Evolutionary conservation across 2,888 invertebrate genomes (phyloP), one percentile per base, ranked within the genome.

Genomic region (Drosophila tripunctata): DNA sequence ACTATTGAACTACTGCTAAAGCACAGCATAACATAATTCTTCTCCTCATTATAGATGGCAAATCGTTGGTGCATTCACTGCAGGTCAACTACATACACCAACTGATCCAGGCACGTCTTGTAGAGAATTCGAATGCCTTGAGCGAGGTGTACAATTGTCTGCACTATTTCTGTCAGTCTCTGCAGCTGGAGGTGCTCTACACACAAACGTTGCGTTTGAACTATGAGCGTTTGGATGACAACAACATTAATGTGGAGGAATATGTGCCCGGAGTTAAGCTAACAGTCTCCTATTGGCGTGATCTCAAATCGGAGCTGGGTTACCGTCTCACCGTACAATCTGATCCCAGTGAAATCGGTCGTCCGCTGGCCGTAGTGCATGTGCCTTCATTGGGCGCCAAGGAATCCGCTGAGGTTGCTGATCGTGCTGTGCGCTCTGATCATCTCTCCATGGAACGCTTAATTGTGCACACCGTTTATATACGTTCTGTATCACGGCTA

Each of bases 31-130:
- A 10, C 5, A 31, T 40, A 5, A 15, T 12, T n/a, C 2, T 6
- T 17, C 0, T 1, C 7, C 1, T 8, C 8, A 10, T 54, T 30
- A 8, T n/a, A 91, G 98, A 98, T 93, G 99, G 99, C 10, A 98
- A 98, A 92, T 94, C 97, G 0, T 92, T 99, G 57, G 99, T 99
- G 2, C 99, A 99, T 92, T 95, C 96, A 3, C 93, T 98, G 6
- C 99, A 99, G 93, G 94, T 97, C 15, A 95, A 97, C 88, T 98
- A 97, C 92, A 95, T 99, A 52, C 98, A 99, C 85, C 97, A 98
- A 86, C 93, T 99, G 22, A 95, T 98, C 1, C 99, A 99, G 92
- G 95, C 96, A 0, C 94, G 98, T 27, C 92, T 92, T 1, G 92
- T 91, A 0, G 96, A 96, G 86, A 95, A 95, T 89, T 93, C 94